Evolutionary conservation across 2,888 invertebrate genomes (phyloP).

Genomic region (Aspidiotus rigidus): DNA sequence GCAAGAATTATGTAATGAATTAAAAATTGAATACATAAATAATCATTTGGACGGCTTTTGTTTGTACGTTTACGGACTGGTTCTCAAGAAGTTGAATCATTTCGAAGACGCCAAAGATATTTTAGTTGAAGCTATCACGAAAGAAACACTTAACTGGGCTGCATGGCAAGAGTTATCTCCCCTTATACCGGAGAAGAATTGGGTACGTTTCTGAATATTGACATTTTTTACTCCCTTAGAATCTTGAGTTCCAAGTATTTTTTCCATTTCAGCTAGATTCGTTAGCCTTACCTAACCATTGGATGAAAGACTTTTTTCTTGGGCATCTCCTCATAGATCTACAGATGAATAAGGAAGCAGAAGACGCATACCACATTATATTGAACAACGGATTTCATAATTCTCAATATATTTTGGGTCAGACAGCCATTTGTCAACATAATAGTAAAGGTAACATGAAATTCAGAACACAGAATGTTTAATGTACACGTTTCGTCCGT

Average conservation of each 20-base stretch:
- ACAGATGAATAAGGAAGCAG: slow-evolving; percentile 79
- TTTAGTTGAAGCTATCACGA: slow-evolving; percentile 66
- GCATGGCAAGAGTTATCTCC: slow-evolving; percentile 88
- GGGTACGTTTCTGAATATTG: slow-evolving; percentile 42
- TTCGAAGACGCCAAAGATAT: slow-evolving; percentile 66
- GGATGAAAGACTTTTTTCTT: slow-evolving; percentile 89
- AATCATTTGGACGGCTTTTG: slow-evolving; percentile 75
- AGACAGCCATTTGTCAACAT: slow-evolving; percentile 86
- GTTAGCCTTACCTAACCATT: slow-evolving; percentile 64
- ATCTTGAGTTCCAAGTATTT: background rate
- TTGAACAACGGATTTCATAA: slow-evolving; percentile 71
- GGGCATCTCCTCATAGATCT: slow-evolving; percentile 84
- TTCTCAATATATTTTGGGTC: slow-evolving; percentile 80
- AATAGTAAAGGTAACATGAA: slow-evolving; percentile 66
- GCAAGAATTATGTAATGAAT: slow-evolving; percentile 46
- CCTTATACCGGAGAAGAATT: slow-evolving; percentile 72
- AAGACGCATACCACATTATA: slow-evolving; percentile 69
- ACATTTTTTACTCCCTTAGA: background rate
- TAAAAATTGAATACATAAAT: slow-evolving; percentile 51
- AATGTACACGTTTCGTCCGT: background rate
- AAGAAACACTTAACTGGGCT: slow-evolving; percentile 83
- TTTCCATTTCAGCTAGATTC: slow-evolving; percentile 43
- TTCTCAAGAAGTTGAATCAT: slow-evolving; percentile 77
- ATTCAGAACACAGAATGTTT: background rate
- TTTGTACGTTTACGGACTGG: slow-evolving; percentile 80